Conservation (phyloP, 2,888 invertebrate species). For the Toxonevra muliebris region DNA sequence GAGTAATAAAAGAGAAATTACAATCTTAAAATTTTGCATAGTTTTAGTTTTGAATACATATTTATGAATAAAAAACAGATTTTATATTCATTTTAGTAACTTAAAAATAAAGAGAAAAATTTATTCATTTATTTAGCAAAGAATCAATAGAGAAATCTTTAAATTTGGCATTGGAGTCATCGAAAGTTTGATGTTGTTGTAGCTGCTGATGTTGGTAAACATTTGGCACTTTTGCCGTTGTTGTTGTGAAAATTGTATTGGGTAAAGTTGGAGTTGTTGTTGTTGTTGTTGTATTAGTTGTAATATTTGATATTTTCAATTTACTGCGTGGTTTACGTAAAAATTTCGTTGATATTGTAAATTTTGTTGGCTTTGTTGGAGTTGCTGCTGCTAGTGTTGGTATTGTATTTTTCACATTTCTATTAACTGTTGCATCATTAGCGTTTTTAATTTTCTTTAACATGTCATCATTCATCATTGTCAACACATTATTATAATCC, state of each 20-base stretch:
- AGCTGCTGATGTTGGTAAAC: constrained; percentile 9
- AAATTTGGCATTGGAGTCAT: constrained; percentile 64
- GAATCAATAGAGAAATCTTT: constrained; percentile 66
- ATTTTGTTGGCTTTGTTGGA: constrained; percentile 51
- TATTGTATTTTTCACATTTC: not conserved
- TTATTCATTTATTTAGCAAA: constrained; percentile 55
- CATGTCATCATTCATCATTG: constrained; percentile 12
- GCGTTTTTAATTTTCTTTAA: not conserved
- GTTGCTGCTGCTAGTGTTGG: constrained; percentile 19
- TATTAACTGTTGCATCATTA: not conserved
- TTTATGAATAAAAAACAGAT: constrained; percentile 15
- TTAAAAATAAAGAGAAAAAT: constrained; percentile 27
- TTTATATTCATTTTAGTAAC: not conserved
- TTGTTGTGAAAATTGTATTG: too few relatives aligned
- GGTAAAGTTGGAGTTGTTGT: constrained; percentile 35
- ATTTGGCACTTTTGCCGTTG: constrained; percentile 28
- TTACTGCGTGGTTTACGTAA: constrained; percentile 58
- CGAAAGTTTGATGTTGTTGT: constrained; percentile 39
- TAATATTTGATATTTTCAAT: constrained; percentile 42
- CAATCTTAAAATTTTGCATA: too few relatives aligned
- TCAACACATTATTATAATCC: constrained; percentile 37
- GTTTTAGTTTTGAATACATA: too few relatives aligned
- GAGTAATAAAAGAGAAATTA: too few relatives aligned
- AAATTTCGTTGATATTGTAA: constrained; percentile 62
- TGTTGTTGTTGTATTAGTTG: constrained; percentile 25